Conservation (phyloP, 2,113 vertebrate species). For the Callipepla squamata region DNA sequence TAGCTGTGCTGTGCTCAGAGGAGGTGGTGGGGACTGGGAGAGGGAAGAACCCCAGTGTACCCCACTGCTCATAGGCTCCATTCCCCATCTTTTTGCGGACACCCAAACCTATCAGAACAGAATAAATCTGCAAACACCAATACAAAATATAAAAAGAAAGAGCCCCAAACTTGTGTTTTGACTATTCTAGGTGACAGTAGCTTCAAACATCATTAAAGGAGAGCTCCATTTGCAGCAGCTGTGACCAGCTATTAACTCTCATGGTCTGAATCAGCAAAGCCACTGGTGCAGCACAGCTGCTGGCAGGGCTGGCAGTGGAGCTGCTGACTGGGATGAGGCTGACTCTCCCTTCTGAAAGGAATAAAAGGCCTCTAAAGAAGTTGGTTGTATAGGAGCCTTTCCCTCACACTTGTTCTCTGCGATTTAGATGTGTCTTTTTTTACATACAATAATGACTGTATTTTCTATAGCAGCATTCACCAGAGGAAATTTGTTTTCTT, state of each 20-base stretch:
- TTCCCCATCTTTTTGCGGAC: not conserved
- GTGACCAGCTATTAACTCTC: not conserved
- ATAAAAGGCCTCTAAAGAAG: not conserved
- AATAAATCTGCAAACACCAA: not conserved
- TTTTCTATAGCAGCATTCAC: not conserved
- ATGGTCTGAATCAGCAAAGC: not conserved
- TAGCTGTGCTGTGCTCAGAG: not conserved
- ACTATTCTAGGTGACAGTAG: not conserved
- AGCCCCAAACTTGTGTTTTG: not conserved
- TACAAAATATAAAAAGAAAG: not conserved
- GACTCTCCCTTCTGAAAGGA: not conserved
- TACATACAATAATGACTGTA: not conserved
- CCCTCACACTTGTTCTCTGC: not conserved
- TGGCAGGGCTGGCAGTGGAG: not conserved
- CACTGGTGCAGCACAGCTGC: fast-evolving
- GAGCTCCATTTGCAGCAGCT: not conserved
- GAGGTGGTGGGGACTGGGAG: not conserved
- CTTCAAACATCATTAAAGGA: not conserved
- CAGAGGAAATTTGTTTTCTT: not conserved
- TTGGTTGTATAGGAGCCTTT: not conserved
- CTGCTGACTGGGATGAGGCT: not conserved
- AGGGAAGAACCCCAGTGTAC: not conserved
- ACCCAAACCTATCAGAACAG: not conserved
- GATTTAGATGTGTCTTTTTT: not conserved
- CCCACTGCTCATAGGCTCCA: not conserved